Percentiles rank a stretch among this genome's conserved stretches.
phyloP scores from a whole-genome alignment of 2,113 vertebrate genomes.

The Aythya baeri region DNA sequence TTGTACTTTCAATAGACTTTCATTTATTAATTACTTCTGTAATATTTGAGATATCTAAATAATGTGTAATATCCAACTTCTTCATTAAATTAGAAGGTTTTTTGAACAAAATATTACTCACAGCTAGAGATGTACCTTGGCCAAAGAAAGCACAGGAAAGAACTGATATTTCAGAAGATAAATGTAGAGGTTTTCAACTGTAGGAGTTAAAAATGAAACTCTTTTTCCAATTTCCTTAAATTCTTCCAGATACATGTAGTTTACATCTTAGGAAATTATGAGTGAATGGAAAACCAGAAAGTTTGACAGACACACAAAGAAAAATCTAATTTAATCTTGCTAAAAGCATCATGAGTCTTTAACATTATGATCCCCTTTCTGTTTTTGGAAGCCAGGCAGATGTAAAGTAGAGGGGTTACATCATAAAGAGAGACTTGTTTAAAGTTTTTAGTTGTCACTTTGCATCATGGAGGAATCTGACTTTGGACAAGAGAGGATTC shows the following conservation, averaged over 20 bases:
- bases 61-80: not conserved
- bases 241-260: not conserved
- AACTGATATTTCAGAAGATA: not conserved
- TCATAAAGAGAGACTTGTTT: not conserved
- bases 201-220: not conserved
- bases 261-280: not conserved
- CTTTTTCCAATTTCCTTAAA: not conserved
- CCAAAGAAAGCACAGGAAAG: not conserved
- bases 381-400: not conserved
- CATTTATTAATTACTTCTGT: not conserved
- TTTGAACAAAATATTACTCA: not conserved
- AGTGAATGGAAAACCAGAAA: not conserved
- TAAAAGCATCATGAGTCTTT: not conserved
- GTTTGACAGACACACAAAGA: not conserved
- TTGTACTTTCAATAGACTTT: not conserved
- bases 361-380: not conserved
- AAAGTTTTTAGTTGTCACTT: not conserved
- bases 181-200: not conserved
- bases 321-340: not conserved
- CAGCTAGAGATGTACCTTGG: not conserved
- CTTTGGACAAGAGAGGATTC: not conserved
- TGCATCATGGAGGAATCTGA: fast-evolving
- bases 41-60: not conserved
- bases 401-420: not conserved
- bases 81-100: not conserved